Percentiles rank a stretch among this genome's conserved stretches.
Evolutionary conservation across 2,113 vertebrate genomes (phyloP).

Genomic region (Ptilorrhoa leucosticta): DNA sequence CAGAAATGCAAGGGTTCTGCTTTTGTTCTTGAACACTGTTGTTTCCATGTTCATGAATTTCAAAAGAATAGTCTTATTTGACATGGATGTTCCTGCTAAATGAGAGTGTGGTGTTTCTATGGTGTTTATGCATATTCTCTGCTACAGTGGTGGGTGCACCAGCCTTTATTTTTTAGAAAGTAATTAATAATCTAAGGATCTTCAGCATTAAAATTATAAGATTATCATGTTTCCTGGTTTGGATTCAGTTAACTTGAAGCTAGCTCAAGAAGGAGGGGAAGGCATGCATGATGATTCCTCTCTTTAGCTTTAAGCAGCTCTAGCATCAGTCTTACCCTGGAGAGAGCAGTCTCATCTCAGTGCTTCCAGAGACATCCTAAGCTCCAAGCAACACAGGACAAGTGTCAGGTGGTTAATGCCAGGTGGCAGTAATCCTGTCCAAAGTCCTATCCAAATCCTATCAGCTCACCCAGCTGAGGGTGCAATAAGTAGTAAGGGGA

Average conservation of each 20-base stretch:
- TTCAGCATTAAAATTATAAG: neutral
- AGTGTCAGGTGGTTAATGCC: neutral
- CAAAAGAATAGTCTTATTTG: neutral
- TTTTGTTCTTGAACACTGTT: neutral
- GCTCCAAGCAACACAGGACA: fast-evolving
- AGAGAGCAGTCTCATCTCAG: neutral
- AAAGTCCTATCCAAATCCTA: neutral
- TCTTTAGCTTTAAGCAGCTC: neutral
- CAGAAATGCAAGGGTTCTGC: neutral
- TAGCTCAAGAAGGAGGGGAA: neutral
- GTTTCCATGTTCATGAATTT: neutral
- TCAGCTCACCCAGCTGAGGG: neutral
- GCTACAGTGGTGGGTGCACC: neutral
- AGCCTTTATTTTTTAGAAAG: neutral
- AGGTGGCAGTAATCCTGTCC: neutral
- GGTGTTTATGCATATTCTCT: neutral
- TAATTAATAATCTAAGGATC: neutral
- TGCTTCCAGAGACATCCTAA: neutral
- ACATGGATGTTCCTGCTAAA: neutral
- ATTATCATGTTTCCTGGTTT: neutral
- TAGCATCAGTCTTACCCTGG: neutral
- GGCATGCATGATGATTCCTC: neutral
- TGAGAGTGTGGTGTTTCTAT: neutral
- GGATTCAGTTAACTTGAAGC: neutral
- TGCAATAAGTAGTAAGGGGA: neutral